Base-by-base conservation (phyloP, 2,113 vertebrate species). In the Hemibates koningsi region DNA sequence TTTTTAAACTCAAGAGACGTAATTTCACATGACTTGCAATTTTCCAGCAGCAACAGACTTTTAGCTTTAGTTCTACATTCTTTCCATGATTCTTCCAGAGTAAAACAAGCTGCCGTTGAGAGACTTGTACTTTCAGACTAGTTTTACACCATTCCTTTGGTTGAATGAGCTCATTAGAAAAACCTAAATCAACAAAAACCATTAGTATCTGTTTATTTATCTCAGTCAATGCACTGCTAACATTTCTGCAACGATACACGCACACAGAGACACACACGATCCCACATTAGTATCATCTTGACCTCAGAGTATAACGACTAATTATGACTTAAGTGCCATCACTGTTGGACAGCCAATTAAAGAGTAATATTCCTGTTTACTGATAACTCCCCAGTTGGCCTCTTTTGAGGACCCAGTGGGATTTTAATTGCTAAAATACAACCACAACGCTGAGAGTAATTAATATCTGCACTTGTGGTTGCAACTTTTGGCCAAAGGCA, bases 291-390 rank as follows among this genome's bases (percentile, higher is more conserved):
- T 48, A 48, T 71, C 68, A 14, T 29, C 13, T 83, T 50, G 56
- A 85, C 68, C 73, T 89, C 63, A 79, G 13, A 82, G 43, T 38
- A 41, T 57, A 76, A 54, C 43, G 9, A 48, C 84, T 88, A 80
- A 91, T 87, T 83, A 90, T 71, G 66, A 84, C 82, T 61, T 80
- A 66, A 80, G 79, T 80, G 63, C 66, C 83, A 52, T 76, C 82
- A 89, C 83, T 85, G 82, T 87, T 68, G 78, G 86, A 93, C 83
- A 87, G 89, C 88, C 83, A 92, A 94, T 94, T 94, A 93, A 85
- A 52, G 48, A 61, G 86, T 61, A 79, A 89, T 41, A 78, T 54
- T 63, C 19, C 68, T 88, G 83, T 88, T 93, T 83, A 82, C 48
- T 80, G 80, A 68, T 89, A 21, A 76, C 43, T 73, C 63, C 84